A percentile compares a stretch with the other conserved stretches of the same genome.
Conservation (phyloP, 2,113 vertebrate species). For the Micronycteris hirsuta region DNA sequence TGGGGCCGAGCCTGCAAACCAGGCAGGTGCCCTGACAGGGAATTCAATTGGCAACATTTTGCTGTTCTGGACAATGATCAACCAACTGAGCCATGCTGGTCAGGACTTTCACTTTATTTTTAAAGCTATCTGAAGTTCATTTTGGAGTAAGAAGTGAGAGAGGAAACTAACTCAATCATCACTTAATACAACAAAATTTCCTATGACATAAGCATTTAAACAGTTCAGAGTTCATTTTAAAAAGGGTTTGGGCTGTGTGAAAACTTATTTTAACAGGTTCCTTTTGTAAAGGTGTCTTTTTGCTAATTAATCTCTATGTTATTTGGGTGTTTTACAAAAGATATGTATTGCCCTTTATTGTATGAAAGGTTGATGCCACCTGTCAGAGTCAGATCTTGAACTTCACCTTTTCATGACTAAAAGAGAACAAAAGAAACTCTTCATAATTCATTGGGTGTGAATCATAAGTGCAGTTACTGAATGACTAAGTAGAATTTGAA, state of each 20-base stretch:
- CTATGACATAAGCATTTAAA: not conserved
- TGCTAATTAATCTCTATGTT: not conserved
- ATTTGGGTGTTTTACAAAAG: not conserved
- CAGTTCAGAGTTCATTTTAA: not conserved
- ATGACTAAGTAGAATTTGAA: conserved; percentile 52
- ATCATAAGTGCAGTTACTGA: conserved; percentile 39
- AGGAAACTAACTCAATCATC: not conserved
- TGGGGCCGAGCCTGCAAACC: too few relatives aligned
- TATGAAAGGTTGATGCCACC: not conserved
- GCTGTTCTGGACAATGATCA: too few relatives aligned
- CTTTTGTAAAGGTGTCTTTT: not conserved
- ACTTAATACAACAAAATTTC: conserved; percentile 13
- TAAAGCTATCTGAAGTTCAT: conserved; percentile 9
- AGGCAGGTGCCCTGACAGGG: too few relatives aligned
- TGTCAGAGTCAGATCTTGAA: conserved; percentile 32
- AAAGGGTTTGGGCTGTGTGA: not conserved
- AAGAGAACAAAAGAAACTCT: conserved; percentile 42
- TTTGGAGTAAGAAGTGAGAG: not conserved
- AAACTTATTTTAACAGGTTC: conserved; percentile 21
- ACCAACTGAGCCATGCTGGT: not conserved
- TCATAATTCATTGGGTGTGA: conserved; percentile 52
- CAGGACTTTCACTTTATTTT: not conserved
- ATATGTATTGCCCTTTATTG: not conserved
- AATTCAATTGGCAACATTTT: too few relatives aligned
- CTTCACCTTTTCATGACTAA: conserved; percentile 58